Evolutionary conservation across 2,888 invertebrate species (phyloP).

Genomic region (Notodonta dromedarius): DNA sequence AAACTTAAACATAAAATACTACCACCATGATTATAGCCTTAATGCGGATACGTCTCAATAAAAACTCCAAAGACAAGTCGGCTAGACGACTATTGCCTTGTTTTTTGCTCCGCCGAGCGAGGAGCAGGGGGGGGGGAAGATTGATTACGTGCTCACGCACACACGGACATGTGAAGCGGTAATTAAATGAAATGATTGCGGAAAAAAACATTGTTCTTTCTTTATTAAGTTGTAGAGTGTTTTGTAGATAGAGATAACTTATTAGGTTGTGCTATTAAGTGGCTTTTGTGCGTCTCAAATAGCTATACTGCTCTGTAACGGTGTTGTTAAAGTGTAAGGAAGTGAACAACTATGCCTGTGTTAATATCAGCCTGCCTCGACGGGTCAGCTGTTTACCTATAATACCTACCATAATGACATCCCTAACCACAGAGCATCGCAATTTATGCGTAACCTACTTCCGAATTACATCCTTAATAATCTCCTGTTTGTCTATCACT

Average conservation of each 20-base stretch:
- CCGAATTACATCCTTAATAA: no score
- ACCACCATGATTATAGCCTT: conserved; percentile 14
- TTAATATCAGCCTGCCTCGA: no score
- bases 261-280: background rate
- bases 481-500: no score
- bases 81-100: conserved; percentile 40
- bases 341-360: no score
- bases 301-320: no score
- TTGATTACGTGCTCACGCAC: conserved; percentile 65
- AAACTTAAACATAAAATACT: background rate
- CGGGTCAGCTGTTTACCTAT: no score
- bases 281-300: no score
- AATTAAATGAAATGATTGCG: conserved; percentile 68
- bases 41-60: conserved; percentile 29
- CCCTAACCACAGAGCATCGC: no score
- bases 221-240: conserved; percentile 15
- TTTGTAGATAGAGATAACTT: background rate
- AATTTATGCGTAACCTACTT: no score
- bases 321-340: no score
- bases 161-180: conserved; percentile 59
- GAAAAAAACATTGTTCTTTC: conserved; percentile 32
- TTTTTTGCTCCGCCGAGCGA: conserved; percentile 37
- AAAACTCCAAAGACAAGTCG: conserved; percentile 29
- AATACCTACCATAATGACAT: no score
- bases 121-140: conserved; percentile 41